Percentiles rank a stretch among this genome's conserved stretches.
Conservation (phyloP, 2,113 vertebrate species). For the Eretmochelys imbricata region DNA sequence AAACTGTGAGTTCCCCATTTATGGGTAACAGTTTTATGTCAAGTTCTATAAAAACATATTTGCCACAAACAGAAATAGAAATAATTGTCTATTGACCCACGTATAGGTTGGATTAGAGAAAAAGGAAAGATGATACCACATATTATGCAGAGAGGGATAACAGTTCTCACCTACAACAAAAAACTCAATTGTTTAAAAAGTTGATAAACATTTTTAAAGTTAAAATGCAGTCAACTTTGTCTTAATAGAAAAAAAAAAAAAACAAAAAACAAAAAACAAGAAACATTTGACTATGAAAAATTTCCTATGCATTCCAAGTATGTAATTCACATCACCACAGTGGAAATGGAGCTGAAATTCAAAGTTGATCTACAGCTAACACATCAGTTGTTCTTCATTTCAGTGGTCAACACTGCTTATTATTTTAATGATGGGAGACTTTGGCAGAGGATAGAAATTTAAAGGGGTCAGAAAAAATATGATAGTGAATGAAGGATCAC, state of each 20-base stretch:
- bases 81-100: neutral
- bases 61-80: neutral
- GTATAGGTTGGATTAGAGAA: conserved; percentile 17
- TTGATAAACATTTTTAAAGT: neutral
- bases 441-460: conserved; percentile 11
- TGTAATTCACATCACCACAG: neutral
- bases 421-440: conserved; percentile 3
- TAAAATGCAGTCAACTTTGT: neutral
- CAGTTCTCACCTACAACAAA: neutral
- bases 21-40: neutral
- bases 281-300: neutral
- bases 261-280: no score
- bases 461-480: neutral
- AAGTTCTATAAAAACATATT: neutral
- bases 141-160: neutral
- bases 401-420: neutral
- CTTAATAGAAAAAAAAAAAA: neutral
- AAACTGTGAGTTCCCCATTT: neutral
- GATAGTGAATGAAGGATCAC: neutral
- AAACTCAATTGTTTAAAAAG: neutral
- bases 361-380: neutral
- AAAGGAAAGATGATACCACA: neutral
- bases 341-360: conserved; percentile 39
- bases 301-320: neutral
- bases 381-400: conserved; percentile 7